Percentiles rank a stretch among this genome's conserved stretches.
Evolutionary conservation across 2,888 invertebrate genomes (phyloP).

Genomic region (Philonicus albiceps): DNA sequence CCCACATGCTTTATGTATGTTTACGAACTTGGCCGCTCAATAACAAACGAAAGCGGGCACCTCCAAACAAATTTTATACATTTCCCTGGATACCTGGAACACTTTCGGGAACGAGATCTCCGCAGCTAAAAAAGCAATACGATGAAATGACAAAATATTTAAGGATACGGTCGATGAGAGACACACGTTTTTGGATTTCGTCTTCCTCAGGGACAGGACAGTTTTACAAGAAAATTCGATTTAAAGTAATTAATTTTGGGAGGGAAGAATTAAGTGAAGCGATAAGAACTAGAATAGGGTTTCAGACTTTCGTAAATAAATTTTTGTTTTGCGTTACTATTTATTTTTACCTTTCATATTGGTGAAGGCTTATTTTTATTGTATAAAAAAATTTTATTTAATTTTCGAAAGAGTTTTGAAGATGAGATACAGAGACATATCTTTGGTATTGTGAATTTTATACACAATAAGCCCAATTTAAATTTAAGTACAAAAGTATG

Average conservation of each 20-base stretch:
- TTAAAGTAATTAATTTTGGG: neutral
- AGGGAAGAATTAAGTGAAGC: neutral
- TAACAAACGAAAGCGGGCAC: conserved; percentile 2
- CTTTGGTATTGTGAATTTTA: no score
- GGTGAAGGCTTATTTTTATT: no score
- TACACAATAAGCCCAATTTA: no score
- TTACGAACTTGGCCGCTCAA: conserved; percentile 1
- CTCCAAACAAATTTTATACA: neutral
- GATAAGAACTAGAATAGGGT: no score
- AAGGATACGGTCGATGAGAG: neutral
- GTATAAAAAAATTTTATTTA: no score
- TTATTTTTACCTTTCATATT: neutral
- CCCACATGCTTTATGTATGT: conserved; percentile 9
- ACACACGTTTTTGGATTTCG: neutral
- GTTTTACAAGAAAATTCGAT: neutral
- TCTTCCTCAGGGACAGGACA: neutral
- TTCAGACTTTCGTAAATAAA: no score
- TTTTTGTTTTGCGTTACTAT: neutral
- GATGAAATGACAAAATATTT: conserved; percentile 10
- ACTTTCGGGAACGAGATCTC: neutral
- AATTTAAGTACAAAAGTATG: no score
- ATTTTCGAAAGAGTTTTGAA: no score
- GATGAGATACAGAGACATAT: no score
- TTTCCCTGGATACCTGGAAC: neutral
- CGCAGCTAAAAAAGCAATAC: neutral